Evolutionary conservation across 2,888 invertebrate species (phyloP).

Genomic region (Schrankia costaestrigalis): DNA sequence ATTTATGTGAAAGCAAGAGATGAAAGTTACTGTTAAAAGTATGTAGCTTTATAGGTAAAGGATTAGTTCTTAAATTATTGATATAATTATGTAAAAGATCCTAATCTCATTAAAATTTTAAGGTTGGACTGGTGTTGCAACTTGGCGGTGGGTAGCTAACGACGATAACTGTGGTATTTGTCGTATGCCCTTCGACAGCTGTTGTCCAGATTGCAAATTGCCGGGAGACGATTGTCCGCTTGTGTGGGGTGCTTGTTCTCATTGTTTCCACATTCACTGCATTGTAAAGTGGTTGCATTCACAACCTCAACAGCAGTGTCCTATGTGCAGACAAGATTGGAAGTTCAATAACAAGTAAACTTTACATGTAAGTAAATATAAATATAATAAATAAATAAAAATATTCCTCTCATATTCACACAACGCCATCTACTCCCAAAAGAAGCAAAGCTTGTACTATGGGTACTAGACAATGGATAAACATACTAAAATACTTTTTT

Average conservation of each 20-base stretch:
- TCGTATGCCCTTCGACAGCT: slow-evolving; percentile 99
- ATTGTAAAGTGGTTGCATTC: slow-evolving; percentile 99
- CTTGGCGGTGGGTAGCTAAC: slow-evolving; percentile 99
- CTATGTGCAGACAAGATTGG: slow-evolving; percentile 99
- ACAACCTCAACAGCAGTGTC: slow-evolving; percentile 93
- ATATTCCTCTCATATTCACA: too few relatives aligned
- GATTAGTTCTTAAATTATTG: too few relatives aligned
- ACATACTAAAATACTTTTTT: too few relatives aligned
- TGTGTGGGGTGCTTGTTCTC: slow-evolving; percentile 99
- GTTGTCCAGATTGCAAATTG: slow-evolving; percentile 98
- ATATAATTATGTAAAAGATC: slow-evolving; percentile 3
- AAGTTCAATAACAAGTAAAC: slow-evolving; percentile 93
- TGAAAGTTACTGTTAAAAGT: slow-evolving; percentile 85
- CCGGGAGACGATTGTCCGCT: slow-evolving; percentile 99
- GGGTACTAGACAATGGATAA: too few relatives aligned
- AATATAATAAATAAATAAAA: too few relatives aligned
- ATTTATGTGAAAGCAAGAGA: slow-evolving; percentile 42
- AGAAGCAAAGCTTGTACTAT: too few relatives aligned
- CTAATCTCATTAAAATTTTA: slow-evolving; percentile 17
- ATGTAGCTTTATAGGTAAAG: too few relatives aligned
- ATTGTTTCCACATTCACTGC: slow-evolving; percentile 99
- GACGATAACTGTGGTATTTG: slow-evolving; percentile 99
- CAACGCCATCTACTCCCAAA: too few relatives aligned
- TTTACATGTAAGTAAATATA: slow-evolving; percentile 24
- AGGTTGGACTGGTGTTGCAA: slow-evolving; percentile 97